These are phyloP conservation scores for Leptobrachium leishanense DNA, from an alignment of 2,113 vertebrate species.

Conservation along the genomic window DNA sequence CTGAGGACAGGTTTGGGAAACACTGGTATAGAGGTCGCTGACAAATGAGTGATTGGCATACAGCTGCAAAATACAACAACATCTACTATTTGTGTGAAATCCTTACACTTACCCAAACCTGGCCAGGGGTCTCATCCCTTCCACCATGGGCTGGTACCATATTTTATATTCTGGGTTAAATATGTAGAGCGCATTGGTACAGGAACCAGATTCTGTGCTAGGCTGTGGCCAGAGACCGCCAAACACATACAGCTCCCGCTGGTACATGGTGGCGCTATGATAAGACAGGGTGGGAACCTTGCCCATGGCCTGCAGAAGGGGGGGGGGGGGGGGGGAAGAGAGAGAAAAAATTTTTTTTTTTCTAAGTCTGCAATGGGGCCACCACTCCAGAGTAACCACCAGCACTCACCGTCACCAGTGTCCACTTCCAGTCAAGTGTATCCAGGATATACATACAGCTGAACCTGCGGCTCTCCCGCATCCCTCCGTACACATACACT, in stretches of 20 bases:
- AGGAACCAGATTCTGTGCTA: constrained; percentile 58
- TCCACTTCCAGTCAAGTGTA: constrained; percentile 85
- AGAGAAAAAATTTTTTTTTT: not conserved
- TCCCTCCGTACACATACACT: constrained; percentile 80
- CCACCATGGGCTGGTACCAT: constrained; percentile 89
- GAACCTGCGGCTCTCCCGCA: constrained; percentile 68
- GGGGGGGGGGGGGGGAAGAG: not conserved
- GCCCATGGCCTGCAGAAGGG: constrained; percentile 72
- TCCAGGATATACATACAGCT: constrained; percentile 75
- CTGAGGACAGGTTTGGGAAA: too few relatives aligned
- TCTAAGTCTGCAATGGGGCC: not conserved
- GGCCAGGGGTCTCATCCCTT: constrained; percentile 79
- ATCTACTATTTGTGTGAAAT: not conserved
- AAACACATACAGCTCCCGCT: constrained; percentile 83
- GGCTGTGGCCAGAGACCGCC: constrained; percentile 72
- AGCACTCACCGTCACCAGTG: constrained; percentile 73
- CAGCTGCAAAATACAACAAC: too few relatives aligned
- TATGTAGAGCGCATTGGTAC: constrained; percentile 80
- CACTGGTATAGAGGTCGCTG: too few relatives aligned
- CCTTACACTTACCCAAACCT: constrained; percentile 76
- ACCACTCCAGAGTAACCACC: not conserved
- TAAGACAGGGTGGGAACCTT: constrained; percentile 74
- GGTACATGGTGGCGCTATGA: constrained; percentile 80
- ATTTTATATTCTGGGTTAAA: constrained; percentile 86
- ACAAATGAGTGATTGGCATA: too few relatives aligned